A percentile compares a stretch with the other conserved stretches of the same genome.
These are phyloP conservation scores for Tribolium madens DNA, from an alignment of 1,140 invertebrate genomes.

Conservation along the genomic window DNA sequence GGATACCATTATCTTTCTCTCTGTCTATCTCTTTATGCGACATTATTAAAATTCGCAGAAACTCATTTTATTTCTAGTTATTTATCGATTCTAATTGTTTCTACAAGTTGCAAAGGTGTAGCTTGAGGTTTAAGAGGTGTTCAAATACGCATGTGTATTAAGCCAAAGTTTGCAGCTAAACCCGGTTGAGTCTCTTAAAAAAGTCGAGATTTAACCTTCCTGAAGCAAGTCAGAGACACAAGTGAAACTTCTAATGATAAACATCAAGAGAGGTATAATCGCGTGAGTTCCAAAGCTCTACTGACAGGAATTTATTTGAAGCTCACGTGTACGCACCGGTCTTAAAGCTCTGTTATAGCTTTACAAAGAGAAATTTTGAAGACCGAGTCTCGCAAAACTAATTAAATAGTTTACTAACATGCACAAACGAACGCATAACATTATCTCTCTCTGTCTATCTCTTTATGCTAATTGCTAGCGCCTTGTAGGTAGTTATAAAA, in stretches of 20 bases:
- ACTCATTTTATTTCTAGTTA: too few relatives aligned
- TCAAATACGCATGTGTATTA: too few relatives aligned
- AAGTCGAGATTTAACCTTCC: not conserved
- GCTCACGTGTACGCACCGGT: conserved; percentile 8
- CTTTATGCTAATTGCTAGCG: conserved; percentile 30
- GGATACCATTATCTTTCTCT: too few relatives aligned
- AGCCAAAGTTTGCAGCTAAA: too few relatives aligned
- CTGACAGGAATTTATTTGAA: conserved; percentile 25
- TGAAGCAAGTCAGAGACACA: not conserved
- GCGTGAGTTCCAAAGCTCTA: conserved; percentile 25
- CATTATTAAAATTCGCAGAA: too few relatives aligned
- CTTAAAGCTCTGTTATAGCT: conserved; percentile 10
- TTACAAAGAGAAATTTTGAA: conserved; percentile 20
- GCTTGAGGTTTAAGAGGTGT: too few relatives aligned
- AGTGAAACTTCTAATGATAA: conserved; percentile 25
- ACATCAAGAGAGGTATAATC: conserved; percentile 21
- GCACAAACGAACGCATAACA: conserved; percentile 22
- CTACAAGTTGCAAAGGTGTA: too few relatives aligned
- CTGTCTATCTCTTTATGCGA: too few relatives aligned
- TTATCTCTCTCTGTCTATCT: conserved; percentile 6
- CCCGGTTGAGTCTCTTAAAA: not conserved
- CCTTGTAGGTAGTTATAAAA: conserved; percentile 20
- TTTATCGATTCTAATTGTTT: too few relatives aligned
- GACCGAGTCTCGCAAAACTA: conserved; percentile 10
- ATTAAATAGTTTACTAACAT: conserved; percentile 31